A percentile compares a stretch with the other conserved stretches of the same genome.
Evolutionary conservation across 2,888 invertebrate species (phyloP).

Genomic region (Lithophane semibrunnea): DNA sequence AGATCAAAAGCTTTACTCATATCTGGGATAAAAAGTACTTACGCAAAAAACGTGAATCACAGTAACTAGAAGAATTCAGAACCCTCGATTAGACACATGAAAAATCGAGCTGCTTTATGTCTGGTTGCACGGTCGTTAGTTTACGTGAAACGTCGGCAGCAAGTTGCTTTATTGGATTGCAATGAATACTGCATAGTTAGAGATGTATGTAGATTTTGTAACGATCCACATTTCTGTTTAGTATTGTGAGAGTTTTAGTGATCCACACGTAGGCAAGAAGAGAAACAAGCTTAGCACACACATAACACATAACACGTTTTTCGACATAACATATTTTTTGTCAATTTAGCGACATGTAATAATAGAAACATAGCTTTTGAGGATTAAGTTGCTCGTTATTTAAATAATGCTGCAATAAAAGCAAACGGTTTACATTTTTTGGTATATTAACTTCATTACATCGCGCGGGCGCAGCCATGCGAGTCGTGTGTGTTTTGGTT

Average conservation of each 20-base stretch:
- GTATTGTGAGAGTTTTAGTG: background rate
- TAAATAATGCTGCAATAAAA: too few relatives aligned
- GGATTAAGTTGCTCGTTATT: too few relatives aligned
- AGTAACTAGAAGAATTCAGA: background rate
- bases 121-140: background rate
- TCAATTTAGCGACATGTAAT: too few relatives aligned
- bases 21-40: background rate
- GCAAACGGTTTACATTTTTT: too few relatives aligned
- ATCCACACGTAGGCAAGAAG: background rate
- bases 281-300: background rate
- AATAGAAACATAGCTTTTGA: too few relatives aligned
- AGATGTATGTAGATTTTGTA: background rate
- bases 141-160: conserved; percentile 6
- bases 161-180: conserved; percentile 21
- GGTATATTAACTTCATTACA: too few relatives aligned
- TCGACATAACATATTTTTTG: too few relatives aligned
- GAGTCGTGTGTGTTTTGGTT: too few relatives aligned
- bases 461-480: too few relatives aligned
- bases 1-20: background rate
- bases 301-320: too few relatives aligned
- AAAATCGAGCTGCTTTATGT: conserved; percentile 3
- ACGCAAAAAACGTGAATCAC: background rate
- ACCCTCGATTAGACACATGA: background rate
- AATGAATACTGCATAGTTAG: background rate
- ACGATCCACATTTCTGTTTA: background rate